Base-by-base conservation (phyloP, 2,888 invertebrate genomes). In the Troglohyphantes excavatus region DNA sequence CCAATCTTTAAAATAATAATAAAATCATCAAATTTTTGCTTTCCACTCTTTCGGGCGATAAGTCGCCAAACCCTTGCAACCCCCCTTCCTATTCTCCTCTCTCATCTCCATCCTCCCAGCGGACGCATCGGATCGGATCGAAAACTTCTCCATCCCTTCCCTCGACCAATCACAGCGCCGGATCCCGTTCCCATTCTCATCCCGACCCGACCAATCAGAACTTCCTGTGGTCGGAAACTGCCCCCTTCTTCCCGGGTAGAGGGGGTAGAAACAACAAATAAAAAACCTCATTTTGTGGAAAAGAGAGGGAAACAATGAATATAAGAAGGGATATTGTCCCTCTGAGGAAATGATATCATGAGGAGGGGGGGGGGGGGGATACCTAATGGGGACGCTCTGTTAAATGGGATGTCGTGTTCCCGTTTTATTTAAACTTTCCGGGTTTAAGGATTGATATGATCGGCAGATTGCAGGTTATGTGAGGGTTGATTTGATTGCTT, bases 41-140 rank as follows among this genome's bases (percentile, higher is more conserved):
- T n/a, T n/a, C n/a, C n/a, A n/a, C n/a, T n/a, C n/a, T n/a, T n/a
- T n/a, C n/a, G 0, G 23, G 59, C 82, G 70, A 82, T 70, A 39
- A 17, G 7, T 39, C 23, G 82, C 82, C 82, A 70, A 39, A 82
- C 13, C 2, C 17, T 13, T 43, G 63, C 61, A 61, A 53, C 33
- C 33, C 53, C 17, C 7, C 13, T 29, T 39, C 39, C 53, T n/a
- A 33, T 39, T 72, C 29, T 65, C 72, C 83, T 46, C 72, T 73
- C 46, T 63, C 43, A 63, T 73, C 82, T 73, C 79, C 72, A 21
- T 59, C 82, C 75, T 88, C 88, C 88, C 88, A 88, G 7, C 75
- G 82, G 88, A 76, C 82, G 73, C 88, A 82, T 88, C 78, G 78
- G 86, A 86, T 53, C 76, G 68, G 76, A 85, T 82, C 82, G 82